phyloP scores from a whole-genome alignment of 2,888 invertebrate genomes.

The Tenodera sinensis region DNA sequence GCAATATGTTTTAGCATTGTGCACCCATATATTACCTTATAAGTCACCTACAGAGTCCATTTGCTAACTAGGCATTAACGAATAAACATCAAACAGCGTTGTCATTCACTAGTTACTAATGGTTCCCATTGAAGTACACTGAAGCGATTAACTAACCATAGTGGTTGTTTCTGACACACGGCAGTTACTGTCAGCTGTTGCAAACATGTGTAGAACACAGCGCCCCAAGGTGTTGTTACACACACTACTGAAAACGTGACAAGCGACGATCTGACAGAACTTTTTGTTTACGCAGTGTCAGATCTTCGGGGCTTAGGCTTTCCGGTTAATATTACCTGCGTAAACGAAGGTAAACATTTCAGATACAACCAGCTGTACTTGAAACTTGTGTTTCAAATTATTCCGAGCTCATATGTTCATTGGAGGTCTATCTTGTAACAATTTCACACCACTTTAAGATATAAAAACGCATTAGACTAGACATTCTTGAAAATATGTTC shows the following conservation, averaged over 20 bases:
- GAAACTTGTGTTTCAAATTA: too few species aligned
- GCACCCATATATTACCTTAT: too few species aligned
- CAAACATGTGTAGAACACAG: neutral
- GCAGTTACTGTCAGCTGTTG: neutral
- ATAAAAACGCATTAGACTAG: too few species aligned
- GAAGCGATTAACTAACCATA: neutral
- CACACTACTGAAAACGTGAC: neutral
- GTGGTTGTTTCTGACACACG: neutral
- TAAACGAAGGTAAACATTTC: neutral
- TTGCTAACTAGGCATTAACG: neutral
- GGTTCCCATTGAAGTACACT: neutral
- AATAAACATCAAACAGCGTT: neutral
- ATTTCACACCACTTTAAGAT: too few species aligned
- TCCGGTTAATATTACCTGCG: neutral
- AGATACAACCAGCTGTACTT: neutral
- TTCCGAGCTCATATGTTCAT: too few species aligned
- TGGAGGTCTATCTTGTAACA: too few species aligned
- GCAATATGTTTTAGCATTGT: too few species aligned
- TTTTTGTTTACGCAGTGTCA: neutral
- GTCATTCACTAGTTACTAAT: neutral
- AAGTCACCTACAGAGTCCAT: neutral
- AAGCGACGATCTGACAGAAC: neutral
- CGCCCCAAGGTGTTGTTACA: neutral
- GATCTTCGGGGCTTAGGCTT: neutral
- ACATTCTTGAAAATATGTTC: too few species aligned